Percentiles rank a stretch among this genome's conserved stretches.
These are phyloP conservation scores for Stenodera caucasica DNA, from an alignment of 2,888 invertebrate genomes.

Conservation along the genomic window DNA sequence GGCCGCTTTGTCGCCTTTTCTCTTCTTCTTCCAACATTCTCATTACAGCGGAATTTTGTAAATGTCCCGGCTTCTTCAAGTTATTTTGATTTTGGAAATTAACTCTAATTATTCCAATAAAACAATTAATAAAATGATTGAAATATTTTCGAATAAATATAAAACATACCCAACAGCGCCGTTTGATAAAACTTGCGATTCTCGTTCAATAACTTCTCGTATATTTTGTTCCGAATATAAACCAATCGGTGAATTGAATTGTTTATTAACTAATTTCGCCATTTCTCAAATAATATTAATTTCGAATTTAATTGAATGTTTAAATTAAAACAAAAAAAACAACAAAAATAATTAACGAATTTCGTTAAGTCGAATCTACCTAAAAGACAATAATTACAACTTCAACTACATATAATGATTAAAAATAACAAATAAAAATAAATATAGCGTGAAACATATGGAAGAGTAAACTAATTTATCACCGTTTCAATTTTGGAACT, in stretches of 20 bases:
- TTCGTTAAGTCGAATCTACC: constrained; percentile 44
- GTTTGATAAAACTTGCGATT: constrained; percentile 74
- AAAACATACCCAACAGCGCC: constrained; percentile 76
- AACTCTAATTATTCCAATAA: not conserved
- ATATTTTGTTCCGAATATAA: constrained; percentile 81
- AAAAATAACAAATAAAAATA: constrained; percentile 3
- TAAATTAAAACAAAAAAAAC: not conserved
- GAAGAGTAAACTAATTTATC: not conserved
- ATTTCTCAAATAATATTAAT: too few species aligned
- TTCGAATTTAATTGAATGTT: too few species aligned
- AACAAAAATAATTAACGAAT: constrained; percentile 17
- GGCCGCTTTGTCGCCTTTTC: constrained; percentile 65
- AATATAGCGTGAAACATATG: not conserved
- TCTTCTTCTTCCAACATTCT: constrained; percentile 86
- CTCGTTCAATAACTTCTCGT: constrained; percentile 76
- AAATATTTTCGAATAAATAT: not conserved
- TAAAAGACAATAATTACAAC: constrained; percentile 25
- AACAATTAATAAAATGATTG: not conserved
- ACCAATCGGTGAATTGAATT: constrained; percentile 87
- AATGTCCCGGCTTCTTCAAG: constrained; percentile 75
- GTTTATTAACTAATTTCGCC: constrained; percentile 81
- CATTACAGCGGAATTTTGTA: constrained; percentile 83
- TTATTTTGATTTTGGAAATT: constrained; percentile 72
- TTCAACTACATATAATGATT: not conserved
- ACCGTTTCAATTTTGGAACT: not conserved